Base-by-base conservation (phyloP, 2,113 vertebrate genomes). In the Brachyhypopomus gauderio region DNA sequence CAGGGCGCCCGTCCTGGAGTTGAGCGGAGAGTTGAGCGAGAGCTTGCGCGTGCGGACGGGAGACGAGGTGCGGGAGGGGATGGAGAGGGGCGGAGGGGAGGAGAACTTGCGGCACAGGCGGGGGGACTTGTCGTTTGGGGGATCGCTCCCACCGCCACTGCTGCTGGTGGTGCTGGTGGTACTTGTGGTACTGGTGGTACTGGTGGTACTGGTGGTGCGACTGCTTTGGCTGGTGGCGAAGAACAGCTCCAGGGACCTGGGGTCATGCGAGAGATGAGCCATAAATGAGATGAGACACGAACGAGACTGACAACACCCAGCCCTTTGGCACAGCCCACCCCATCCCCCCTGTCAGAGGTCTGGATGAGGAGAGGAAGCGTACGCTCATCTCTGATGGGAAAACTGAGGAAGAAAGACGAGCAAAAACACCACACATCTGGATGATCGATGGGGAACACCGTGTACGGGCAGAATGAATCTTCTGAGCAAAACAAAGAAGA, bases 61-160 rank as follows among this genome's bases (percentile, higher is more conserved):
- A 3, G 98, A 99, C 66, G 96, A 95, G 0, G 96, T 96, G 83
- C 92, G 95, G 56, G 97, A 97, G 20, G 95, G 94, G 76, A 97
- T 92, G 6, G 96, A 95, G 71, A 96, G 80, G 0, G 98, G 97
- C 38, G 98, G 98, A 5, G 97, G 97, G 55, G 97, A 97, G 77
- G 98, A 99, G 87, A 98, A 98, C 87, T 99, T 99, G 88, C 98
- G 95, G 85, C 95, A 95, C 16, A 98, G 92, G n/a, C 92, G 95
- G 14, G 97, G 97, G 4, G 97, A 97, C 86, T 96, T 97, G 58
- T 95, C 95, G 6, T 96, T 97, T n/a, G 80, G 84, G 86, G 95
- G 89, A 56, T 96, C 95, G 7, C 94, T 90, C 78, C 89, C 55
- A 3, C 30, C 30, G 30, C 30, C 30, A 30, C 30, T 30, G 30